These are phyloP conservation scores for Hemiscyllium ocellatum DNA, from an alignment of 2,113 vertebrate species.

Conservation along the genomic window DNA sequence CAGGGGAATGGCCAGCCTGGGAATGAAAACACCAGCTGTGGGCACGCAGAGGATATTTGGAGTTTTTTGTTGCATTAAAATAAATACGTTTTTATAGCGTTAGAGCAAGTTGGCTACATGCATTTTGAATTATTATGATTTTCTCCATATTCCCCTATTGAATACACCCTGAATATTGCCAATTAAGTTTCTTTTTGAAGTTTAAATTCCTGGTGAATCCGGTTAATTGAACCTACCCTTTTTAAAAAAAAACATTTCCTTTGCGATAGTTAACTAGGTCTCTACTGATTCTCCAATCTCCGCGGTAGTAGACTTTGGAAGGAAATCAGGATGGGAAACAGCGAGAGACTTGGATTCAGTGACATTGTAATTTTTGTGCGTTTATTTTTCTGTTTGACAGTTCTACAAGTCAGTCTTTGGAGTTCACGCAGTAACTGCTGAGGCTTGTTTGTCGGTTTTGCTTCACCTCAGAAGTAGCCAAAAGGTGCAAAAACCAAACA, in stretches of 20 bases:
- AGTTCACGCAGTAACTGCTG: neutral
- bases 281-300: neutral
- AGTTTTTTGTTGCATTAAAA: neutral
- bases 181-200: neutral
- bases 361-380: neutral
- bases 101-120: neutral
- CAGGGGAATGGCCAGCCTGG: too few species aligned
- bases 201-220: neutral
- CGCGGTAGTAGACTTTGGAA: neutral
- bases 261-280: neutral
- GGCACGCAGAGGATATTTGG: neutral
- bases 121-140: neutral
- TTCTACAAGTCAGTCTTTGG: neutral
- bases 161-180: neutral
- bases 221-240: neutral
- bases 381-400: neutral
- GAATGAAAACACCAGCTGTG: neutral
- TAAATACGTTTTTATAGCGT: neutral
- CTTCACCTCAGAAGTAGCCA: neutral
- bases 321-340: neutral
- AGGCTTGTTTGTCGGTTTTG: neutral
- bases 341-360: neutral
- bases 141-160: neutral
- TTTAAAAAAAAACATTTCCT: neutral
- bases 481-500: neutral